These are phyloP conservation scores for Sycophila texana DNA, from an alignment of 2,888 invertebrate genomes.

Conservation along the genomic window DNA sequence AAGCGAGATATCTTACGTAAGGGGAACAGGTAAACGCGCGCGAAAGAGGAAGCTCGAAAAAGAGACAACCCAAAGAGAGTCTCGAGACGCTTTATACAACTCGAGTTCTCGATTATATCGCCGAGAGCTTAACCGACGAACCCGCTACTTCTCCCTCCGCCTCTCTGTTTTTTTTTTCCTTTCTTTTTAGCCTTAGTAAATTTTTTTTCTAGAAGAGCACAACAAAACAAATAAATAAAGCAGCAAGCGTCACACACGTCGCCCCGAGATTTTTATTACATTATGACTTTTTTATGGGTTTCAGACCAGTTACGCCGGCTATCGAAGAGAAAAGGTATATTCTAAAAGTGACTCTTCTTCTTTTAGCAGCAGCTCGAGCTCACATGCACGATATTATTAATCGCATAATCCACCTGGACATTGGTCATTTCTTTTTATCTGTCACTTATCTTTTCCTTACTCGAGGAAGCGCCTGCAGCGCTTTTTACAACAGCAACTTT, in stretches of 20 bases:
- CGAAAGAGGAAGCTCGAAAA: conserved; percentile 13
- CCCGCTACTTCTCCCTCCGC: conserved; percentile 4
- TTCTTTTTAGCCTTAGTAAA: neutral
- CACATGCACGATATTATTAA: conserved; percentile 62
- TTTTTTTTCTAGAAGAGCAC: conserved; percentile 31
- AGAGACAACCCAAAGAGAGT: conserved; percentile 9
- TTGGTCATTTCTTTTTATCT: neutral
- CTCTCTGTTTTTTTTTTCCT: conserved; percentile 14
- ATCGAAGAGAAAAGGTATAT: conserved; percentile 66
- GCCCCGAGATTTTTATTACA: conserved; percentile 47
- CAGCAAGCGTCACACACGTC: neutral
- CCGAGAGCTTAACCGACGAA: neutral
- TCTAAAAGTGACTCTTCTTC: conserved; percentile 49
- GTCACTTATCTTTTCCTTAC: too few species aligned
- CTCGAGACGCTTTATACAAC: conserved; percentile 12
- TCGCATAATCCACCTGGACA: conserved; percentile 25
- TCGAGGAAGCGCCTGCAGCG: neutral
- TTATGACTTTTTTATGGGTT: conserved; percentile 60
- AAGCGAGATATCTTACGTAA: neutral
- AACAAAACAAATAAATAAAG: conserved; percentile 15
- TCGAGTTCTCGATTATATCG: conserved; percentile 42
- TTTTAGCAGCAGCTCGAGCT: conserved; percentile 48
- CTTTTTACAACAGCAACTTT: conserved; percentile 33
- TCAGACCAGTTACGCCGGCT: conserved; percentile 67
- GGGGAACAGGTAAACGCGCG: conserved; percentile 14